These are phyloP conservation scores for Morelia viridis DNA, from an alignment of 2,797 vertebrate species.

Conservation along the genomic window DNA sequence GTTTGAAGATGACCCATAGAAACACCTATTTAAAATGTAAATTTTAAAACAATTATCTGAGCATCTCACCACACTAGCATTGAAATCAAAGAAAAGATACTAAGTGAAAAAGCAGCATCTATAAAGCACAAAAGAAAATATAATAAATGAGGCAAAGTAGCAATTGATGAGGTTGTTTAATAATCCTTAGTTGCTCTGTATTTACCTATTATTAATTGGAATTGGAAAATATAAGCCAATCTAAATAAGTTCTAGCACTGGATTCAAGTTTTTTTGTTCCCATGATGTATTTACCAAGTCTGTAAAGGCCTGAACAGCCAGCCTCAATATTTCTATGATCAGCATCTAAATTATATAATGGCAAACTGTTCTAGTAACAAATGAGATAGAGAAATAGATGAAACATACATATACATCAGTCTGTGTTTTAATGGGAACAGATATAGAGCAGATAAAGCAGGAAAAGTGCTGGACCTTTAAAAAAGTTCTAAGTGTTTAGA, in stretches of 20 bases:
- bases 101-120: slow-evolving; percentile 6
- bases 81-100: slow-evolving; percentile 21
- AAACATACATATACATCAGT: neutral
- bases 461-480: neutral
- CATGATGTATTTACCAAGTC: neutral
- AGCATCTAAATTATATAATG: neutral
- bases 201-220: neutral
- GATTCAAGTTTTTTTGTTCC: slow-evolving; percentile 1
- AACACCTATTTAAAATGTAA: neutral
- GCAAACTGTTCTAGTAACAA: neutral
- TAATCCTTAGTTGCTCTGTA: neutral
- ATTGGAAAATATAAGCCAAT: neutral
- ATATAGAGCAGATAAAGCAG: neutral
- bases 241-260: neutral
- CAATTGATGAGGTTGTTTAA: neutral
- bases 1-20: neutral
- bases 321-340: neutral
- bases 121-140: slow-evolving; percentile 28
- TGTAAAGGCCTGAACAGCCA: slow-evolving; percentile 27
- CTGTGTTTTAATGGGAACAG: slow-evolving; percentile 13
- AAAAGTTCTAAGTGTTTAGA: slow-evolving; percentile 6
- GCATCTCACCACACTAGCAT: slow-evolving; percentile 43
- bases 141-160: neutral
- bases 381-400: neutral
- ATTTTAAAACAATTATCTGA: slow-evolving; percentile 48